Base-by-base conservation (phyloP, 1,140 invertebrate genomes). In the Augochlora pura region DNA sequence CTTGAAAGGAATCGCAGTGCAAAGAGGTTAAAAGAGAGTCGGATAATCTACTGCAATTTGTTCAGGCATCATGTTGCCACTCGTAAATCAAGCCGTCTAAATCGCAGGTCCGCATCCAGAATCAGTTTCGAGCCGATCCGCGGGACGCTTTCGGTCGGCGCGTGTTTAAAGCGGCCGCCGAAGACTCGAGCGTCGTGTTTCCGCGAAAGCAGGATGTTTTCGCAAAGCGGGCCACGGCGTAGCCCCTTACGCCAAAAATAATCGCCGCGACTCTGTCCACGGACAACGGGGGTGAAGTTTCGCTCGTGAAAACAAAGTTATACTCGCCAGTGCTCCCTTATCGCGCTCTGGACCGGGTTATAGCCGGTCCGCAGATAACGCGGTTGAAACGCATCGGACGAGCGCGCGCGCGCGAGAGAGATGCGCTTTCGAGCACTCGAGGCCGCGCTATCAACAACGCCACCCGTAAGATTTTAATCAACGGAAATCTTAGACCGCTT, bases 261-360 rank as follows among this genome's bases (percentile, higher is more conserved):
- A 88, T 90, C 86, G 70, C 75, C 79, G 52, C 59, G 63, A 60
- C 59, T 71, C 66, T 70, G 39, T 38, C 49, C 66, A n/a, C 64
- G 66, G 70, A 60, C 66, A 67, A 59, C 49, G 52, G 59, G 64
- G 64, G 59, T 70, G 81, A 84, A 86, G 69, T 81, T 86, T 71
- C n/a, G 57, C 84, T 85, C 83, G 88, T 88, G 89, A 91, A 88
- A 90, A 89, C 84, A 82, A 85, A 87, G 83, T 90, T 84, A 71
- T 54, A 63, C 21, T 64, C 64, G 12, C 60, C 66, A n/a, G 27
- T 54, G 32, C 39, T 73, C 72, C 74, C 85, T 90, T 91, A 88
- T 90, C 88, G 72, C 42, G 27, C 77, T 86, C 77, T 86, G 86
- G 75, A 66, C 62, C 77, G 75, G 67, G 79, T 87, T 88, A 84